Conservation (phyloP, 2,797 vertebrate genomes). For the Neomorphus geoffroyi region DNA sequence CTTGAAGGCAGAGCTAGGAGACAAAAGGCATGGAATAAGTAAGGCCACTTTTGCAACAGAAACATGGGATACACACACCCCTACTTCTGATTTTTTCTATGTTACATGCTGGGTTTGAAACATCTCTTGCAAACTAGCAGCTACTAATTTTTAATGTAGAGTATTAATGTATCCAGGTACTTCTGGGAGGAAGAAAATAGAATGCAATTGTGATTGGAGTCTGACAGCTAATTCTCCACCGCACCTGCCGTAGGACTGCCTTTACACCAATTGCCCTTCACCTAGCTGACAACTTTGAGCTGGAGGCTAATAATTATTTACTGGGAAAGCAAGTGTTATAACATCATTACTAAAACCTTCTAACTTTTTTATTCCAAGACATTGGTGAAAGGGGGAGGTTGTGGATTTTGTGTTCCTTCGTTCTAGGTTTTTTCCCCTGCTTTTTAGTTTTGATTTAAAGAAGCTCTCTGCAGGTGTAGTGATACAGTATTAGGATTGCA, state of each 20-base stretch:
- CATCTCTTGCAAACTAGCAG: neutral
- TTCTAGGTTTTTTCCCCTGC: neutral
- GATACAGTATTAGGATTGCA: neutral
- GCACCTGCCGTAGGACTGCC: neutral
- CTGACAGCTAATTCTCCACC: neutral
- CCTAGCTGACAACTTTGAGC: neutral
- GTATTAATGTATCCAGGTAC: neutral
- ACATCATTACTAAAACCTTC: neutral
- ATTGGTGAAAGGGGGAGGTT: neutral
- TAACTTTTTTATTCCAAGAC: neutral
- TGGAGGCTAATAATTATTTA: neutral
- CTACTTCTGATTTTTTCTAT: neutral
- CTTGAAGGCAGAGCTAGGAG: neutral
- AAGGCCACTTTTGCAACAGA: neutral
- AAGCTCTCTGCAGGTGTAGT: neutral
- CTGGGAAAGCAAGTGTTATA: neutral
- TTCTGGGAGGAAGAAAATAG: neutral
- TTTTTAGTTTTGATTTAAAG: neutral
- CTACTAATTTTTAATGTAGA: neutral
- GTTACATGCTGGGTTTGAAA: neutral
- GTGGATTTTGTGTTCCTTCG: neutral
- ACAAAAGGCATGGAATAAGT: neutral
- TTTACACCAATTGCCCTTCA: neutral
- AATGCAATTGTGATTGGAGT: neutral
- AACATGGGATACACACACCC: rapidly evolving